A percentile compares a stretch with the other conserved stretches of the same genome.
Conservation (phyloP, 2,888 invertebrate genomes). For the Macrosiphum euphorbiae region DNA sequence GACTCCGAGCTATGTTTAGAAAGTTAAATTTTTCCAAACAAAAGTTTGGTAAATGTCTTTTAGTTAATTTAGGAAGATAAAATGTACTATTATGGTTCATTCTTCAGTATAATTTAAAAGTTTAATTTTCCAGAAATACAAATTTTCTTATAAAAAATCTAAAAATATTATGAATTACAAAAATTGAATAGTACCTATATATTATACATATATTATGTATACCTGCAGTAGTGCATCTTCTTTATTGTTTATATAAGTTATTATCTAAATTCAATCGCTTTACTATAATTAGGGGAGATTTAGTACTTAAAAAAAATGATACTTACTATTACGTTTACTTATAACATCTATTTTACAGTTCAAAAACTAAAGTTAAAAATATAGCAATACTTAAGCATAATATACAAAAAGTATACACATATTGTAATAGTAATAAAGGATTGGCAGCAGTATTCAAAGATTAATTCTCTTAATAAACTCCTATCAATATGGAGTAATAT, state of each 20-base stretch:
- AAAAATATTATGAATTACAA: no score
- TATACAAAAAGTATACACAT: neutral
- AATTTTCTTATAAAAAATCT: no score
- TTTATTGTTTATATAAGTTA: neutral
- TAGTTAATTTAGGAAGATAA: no score
- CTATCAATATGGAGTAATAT: neutral
- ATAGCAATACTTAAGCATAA: neutral
- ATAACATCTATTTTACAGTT: neutral
- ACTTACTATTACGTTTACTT: neutral
- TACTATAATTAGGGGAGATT: neutral
- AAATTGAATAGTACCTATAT: no score
- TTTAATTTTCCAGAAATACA: no score
- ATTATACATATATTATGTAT: no score
- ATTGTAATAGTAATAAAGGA: neutral
- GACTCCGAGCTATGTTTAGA: no score
- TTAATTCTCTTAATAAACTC: neutral
- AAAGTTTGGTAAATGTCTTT: no score
- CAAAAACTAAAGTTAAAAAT: neutral
- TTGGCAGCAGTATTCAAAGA: neutral
- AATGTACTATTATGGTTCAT: no score
- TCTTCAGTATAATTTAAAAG: no score
- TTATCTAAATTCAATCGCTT: neutral
- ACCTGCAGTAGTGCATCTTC: no score
- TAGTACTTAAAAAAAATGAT: neutral
- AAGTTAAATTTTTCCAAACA: no score